Base-by-base conservation (phyloP, 1,140 invertebrate genomes). In the Drosophila prosaltans region DNA sequence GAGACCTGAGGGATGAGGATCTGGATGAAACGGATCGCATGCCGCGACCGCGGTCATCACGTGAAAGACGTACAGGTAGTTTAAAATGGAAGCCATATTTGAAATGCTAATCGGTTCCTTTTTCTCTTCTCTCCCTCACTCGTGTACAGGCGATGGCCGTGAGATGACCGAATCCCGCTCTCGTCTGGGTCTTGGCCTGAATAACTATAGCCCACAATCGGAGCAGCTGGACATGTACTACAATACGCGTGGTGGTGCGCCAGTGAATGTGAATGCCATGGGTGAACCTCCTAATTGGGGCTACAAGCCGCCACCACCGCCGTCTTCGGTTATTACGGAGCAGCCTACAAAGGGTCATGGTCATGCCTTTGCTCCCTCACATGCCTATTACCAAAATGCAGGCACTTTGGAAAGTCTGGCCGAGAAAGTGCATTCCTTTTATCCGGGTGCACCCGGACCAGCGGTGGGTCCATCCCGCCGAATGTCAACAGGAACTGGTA, bases 401-500 rank as follows among this genome's bases (percentile, higher is more conserved):
- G 92, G 91, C 8, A 98, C 97, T 0, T 91, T 98, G 59, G 97
- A 98, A 91, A 97, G 96, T 83, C 93, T 98, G 2, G 97, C 97
- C 0, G 97, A 98, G 92, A 97, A 97, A 93, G 96, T 97, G 58
- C 97, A 97, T 91, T 96, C 96, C 54, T 97, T 96, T 92, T 96
- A 97, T 92, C 95, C 94, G 83, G 94, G 94, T 70, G 75, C 73
- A 40, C 82, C 82, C 0, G 82, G 83, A 0, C 82, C 70, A 9
- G 63, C 79, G 0, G 72, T 82, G 28, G 93, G 94, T 77, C 93
- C 94, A n/a, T 93, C 93, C 51, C 86, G 94, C n/a, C 92, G 94
- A 58, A 94, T 94, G 94, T 94, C 94, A 16, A 93, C 93, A 2
- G 93, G 93, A 28, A 94, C 90, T 54, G 91, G 91, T 0, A 85